Evolutionary conservation across 1,140 invertebrate species (phyloP), one percentile per base, ranked within the genome.

Genomic region (Phocides pigmalion): DNA sequence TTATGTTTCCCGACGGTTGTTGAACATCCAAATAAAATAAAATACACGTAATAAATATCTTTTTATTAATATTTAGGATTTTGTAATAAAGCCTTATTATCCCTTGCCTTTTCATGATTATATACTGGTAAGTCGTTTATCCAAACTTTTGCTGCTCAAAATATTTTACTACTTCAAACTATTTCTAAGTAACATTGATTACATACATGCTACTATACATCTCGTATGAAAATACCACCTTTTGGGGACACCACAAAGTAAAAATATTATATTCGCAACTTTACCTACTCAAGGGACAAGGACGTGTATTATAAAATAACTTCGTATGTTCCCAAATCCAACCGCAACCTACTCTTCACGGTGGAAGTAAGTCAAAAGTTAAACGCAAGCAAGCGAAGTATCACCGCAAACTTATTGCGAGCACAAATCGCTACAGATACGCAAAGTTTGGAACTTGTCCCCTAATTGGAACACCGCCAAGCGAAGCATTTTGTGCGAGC

Each of bases 391-490:
- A 32, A 51, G 11, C 28, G 32, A n/a, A 37, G 49, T 51, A 37
- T 51, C 17, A 51, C 28, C 49, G 14, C 15, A 49, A 50, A 50
- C 20, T 42, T 42, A 44, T 56, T 56, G 22, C 35, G 9, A 32
- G 25, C 49, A 28, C 49, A 51, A 35, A 49, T 49, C 8, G 46
- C 25, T 35, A 35, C 28, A 51, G 49, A 51, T 51, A 51, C 47
- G 14, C 47, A 35, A 50, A 50, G 49, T 51, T 51, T 25, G 14
- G 25, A 51, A 51, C 25, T 51, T 11, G 49, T 35, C 5, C 9
- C 49, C 25, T 51, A 51, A 51, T 51, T 51, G 49, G 49, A 28
- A 51, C 28, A 51, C 49, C 25, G 49, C 49, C 25, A 51, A 51
- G 49, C 49, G 49, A 15, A 51, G 14, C 47, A 50, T 51, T 51